Base-by-base conservation (phyloP, 2,888 invertebrate genomes). In the Papilio elwesi region DNA sequence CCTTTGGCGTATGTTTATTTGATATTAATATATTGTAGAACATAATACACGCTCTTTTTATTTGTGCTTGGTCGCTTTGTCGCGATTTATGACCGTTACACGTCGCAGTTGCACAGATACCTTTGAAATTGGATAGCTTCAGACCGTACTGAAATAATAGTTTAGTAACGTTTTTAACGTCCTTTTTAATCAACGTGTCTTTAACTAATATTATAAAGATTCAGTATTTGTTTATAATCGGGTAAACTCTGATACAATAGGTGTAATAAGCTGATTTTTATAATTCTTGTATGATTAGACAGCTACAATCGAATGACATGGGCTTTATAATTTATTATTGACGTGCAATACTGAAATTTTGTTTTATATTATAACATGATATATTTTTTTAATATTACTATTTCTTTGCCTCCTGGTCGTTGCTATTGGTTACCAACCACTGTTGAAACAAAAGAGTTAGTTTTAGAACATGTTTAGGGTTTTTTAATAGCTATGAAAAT, bases 1-100 rank as follows among this genome's bases (percentile, higher is more conserved):
- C 91, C 90, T 85, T 87, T 87, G 87, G 92, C 92, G 82, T 86
- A 85, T 87, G 84, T 85, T 89, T 89, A 88, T 89, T 79, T 85
- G 87, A 86, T 86, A 89, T 89, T 89, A 89, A 91, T 91, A 87
- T 85, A 85, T 85, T 80, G 78, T 63, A 73, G 55, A 71, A 78
- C 79, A 87, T 86, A 88, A 90, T 87, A 79, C 85, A 79, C 1
- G 26, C 26, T 78, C 79, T 83, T 83, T 84, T 83, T 83, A 82
- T 85, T 83, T 82, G 81, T 77, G 77, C 80, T 79, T 77, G 73
- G 79, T 79, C 57, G 74, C 70, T 81, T 82, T 79, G 83, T 85
- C 82, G 73, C 76, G 82, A 78, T 79, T 79, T 85, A 83, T 82
- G 88, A 84, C 91, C 90, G 91, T 92, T 91, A 91, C 81, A 81